Evolutionary conservation across 1,140 invertebrate genomes (phyloP).

Genomic region (Drosophila willistoni): DNA sequence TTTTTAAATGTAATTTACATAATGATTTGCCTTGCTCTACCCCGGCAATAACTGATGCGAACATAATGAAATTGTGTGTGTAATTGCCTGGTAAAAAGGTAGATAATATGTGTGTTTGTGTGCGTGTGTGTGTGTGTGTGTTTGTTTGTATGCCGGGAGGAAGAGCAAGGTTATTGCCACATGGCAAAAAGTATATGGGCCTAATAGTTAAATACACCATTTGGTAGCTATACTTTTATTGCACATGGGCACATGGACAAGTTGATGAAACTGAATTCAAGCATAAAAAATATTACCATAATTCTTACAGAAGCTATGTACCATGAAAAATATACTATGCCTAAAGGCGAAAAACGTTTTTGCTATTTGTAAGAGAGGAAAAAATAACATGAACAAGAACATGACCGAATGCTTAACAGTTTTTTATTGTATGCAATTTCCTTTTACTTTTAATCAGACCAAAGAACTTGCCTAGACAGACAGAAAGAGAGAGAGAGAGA

Average conservation of each 20-base stretch:
- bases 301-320: slow-evolving; percentile 10
- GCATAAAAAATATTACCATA: slow-evolving; percentile 1
- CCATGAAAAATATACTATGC: slow-evolving; percentile 1
- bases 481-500: too few species aligned
- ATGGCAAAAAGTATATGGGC: not conserved
- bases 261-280: slow-evolving; percentile 10
- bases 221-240: slow-evolving; percentile 3
- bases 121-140: not conserved
- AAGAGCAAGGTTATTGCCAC: too few species aligned
- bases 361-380: not conserved
- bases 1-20: slow-evolving; percentile 74
- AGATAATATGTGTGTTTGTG: slow-evolving; percentile 16
- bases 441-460: too few species aligned
- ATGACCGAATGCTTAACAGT: too few species aligned
- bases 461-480: too few species aligned
- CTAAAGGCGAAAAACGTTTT: slow-evolving; percentile 1
- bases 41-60: slow-evolving; percentile 38
- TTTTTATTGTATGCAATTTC: not conserved
- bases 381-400: too few species aligned
- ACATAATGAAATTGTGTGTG: slow-evolving; percentile 62
- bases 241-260: not conserved
- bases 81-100: slow-evolving; percentile 53
- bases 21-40: slow-evolving; percentile 52
- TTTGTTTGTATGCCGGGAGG: not conserved
- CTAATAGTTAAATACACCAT: not conserved